phyloP scores from a whole-genome alignment of 2,797 vertebrate genomes.

The Poeciliopsis gracilis region DNA sequence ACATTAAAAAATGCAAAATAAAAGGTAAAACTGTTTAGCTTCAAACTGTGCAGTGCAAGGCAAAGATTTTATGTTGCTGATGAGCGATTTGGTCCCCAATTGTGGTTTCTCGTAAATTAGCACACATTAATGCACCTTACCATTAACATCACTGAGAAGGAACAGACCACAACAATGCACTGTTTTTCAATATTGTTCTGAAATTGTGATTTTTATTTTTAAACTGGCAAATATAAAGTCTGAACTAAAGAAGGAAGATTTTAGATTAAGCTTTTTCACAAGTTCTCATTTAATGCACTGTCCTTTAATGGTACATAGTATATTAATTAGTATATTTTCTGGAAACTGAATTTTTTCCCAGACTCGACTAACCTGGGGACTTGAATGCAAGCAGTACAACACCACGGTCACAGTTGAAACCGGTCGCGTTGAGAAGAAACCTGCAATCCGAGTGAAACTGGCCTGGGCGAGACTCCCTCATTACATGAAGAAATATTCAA shows the following conservation, averaged over 20 bases:
- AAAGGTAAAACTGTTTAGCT: too few relatives aligned
- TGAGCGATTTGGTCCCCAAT: background rate
- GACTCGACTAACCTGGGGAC: constrained; percentile 84
- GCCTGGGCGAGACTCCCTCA: constrained; percentile 81
- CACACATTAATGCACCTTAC: background rate
- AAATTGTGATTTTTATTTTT: background rate
- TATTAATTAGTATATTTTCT: background rate
- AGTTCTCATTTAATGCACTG: background rate
- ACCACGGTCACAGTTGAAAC: constrained; percentile 76
- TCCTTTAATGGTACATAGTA: too few relatives aligned
- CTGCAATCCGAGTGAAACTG: constrained; percentile 79
- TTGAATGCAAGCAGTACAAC: constrained; percentile 82
- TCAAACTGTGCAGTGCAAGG: background rate
- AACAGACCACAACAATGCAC: background rate
- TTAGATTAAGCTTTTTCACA: background rate
- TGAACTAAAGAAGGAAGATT: too few relatives aligned
- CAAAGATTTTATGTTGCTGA: background rate
- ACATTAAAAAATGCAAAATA: background rate
- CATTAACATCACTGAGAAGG: background rate
- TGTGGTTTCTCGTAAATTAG: background rate
- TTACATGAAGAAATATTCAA: constrained; percentile 50
- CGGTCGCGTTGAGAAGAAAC: constrained; percentile 77
- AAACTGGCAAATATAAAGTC: too few relatives aligned
- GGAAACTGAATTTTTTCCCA: constrained; percentile 34
- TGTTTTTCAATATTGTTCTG: background rate